phyloP scores from a whole-genome alignment of 30 jellyfish, hydroid and myxozoan genomes.

The Chrysaora quinquecirrha region DNA sequence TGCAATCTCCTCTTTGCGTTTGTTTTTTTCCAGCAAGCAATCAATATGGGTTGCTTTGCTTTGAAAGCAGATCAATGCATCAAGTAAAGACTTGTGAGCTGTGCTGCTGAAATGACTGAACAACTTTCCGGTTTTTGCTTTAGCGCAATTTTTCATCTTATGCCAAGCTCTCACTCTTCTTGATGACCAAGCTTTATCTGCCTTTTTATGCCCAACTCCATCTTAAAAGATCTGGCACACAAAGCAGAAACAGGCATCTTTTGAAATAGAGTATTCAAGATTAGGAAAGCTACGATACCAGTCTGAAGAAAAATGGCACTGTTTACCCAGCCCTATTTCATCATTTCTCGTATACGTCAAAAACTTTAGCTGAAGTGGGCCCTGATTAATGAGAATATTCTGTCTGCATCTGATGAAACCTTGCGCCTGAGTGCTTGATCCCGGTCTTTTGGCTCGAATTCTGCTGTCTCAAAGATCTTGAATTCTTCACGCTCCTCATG shows the following conservation, averaged over 20 bases:
- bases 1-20: neutral
- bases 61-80: conserved; percentile 1
- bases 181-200: conserved; percentile 41
- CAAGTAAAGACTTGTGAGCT: conserved; percentile 25
- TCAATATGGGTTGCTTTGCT: conserved; percentile 2
- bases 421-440: conserved; percentile 10
- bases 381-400: neutral
- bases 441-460: conserved; percentile 10
- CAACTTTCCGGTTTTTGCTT: conserved; percentile 36
- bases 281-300: no score
- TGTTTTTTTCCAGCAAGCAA: neutral
- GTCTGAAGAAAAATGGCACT: no score
- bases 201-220: conserved; percentile 33
- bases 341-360: neutral
- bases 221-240: no score
- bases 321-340: neutral
- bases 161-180: conserved; percentile 26
- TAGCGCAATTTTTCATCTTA: conserved; percentile 15
- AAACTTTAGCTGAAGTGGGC: conserved; percentile 10
- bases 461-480: neutral
- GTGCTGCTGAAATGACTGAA: conserved; percentile 19
- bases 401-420: conserved; percentile 26
- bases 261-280: conserved; percentile 17
- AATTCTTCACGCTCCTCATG: neutral
- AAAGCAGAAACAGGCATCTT: conserved; percentile 34